These are phyloP conservation scores for Poecile atricapillus DNA, from an alignment of 2,113 vertebrate genomes.

Conservation along the genomic window DNA sequence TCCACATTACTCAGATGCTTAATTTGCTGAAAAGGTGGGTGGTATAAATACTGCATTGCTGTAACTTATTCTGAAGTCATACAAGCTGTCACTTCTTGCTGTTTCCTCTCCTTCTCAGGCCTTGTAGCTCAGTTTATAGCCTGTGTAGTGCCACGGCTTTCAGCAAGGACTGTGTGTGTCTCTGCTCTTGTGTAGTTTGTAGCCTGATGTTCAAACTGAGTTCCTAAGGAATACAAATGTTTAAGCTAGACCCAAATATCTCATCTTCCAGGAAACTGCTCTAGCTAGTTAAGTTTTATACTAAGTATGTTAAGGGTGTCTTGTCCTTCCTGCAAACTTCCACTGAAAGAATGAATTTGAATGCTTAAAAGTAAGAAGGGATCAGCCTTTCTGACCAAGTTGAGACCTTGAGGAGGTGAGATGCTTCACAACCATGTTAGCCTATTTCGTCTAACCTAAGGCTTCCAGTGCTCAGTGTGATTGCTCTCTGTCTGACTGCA, in stretches of 20 bases:
- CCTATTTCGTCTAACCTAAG: background rate
- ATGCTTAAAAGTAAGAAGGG: background rate
- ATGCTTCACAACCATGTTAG: background rate
- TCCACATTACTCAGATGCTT: background rate
- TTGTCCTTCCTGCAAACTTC: background rate
- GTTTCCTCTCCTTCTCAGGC: background rate
- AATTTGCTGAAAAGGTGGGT: background rate
- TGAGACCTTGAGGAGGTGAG: background rate
- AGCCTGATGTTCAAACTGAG: background rate
- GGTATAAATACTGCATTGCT: background rate
- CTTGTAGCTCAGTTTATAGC: fast-evolving
- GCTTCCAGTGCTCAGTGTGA: background rate
- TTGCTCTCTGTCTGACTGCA: background rate
- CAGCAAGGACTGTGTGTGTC: fast-evolving
- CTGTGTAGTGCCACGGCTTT: background rate
- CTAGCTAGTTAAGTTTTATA: background rate
- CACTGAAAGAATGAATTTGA: background rate
- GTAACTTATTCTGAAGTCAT: background rate
- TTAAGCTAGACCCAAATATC: background rate
- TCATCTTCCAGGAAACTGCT: background rate
- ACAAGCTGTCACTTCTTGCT: background rate
- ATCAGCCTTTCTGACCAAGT: background rate
- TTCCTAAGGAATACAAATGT: background rate
- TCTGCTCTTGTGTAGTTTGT: background rate
- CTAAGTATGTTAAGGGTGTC: background rate